Base-by-base conservation (phyloP, 1,140 invertebrate genomes). In the Metopolophium dirhodum region DNA sequence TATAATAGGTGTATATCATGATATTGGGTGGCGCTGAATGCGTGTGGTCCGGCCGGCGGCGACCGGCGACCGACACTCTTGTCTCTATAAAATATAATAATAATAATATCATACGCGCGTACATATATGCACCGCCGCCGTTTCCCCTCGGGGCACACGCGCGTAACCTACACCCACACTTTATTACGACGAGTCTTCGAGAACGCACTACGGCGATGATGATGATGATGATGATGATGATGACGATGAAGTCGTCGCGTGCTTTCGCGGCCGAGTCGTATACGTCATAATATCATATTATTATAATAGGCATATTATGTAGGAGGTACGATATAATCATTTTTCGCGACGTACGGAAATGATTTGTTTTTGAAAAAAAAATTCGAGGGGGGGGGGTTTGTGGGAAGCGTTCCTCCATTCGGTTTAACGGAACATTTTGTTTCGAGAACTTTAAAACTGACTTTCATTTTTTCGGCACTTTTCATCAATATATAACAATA, bases 21-120 rank as follows among this genome's bases (percentile, higher is more conserved):
- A 92, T 92, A 93, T 93, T 93, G 91, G 91, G 91, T 86, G 91
- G 91, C 91, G 91, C 82, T 93, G 91, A 93, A 93, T 86, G 91
- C 91, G 91, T 93, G 91, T 93, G 91, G 91, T 93, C 91, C 82
- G 35, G 49, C n/a, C 77, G 45, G 51, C 89, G 89, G 89, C 90
- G 90, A 51, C 45, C 90, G 90, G 90, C 90, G 90, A 45, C 90
- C 61, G 61, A 91, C 90, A 91, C 89, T 61, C 41, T 91, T 91
- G 90, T 88, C 87, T 88, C n/a, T 88, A 88, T 35, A 49, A 49
- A n/a, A 9, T 30, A 90, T 90, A 61, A 61, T 90, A 61, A 61
- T 90, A 61, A 61, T 90, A 61, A 41, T 91, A 91, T 35, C 47
- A 45, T 11, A 30, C 41, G 41, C 57, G 41, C 0, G 23, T 11